Percentiles rank a stretch among this genome's conserved stretches.
phyloP scores from a whole-genome alignment of 2,113 vertebrate species.

The Neolamprologus fasciatus region DNA sequence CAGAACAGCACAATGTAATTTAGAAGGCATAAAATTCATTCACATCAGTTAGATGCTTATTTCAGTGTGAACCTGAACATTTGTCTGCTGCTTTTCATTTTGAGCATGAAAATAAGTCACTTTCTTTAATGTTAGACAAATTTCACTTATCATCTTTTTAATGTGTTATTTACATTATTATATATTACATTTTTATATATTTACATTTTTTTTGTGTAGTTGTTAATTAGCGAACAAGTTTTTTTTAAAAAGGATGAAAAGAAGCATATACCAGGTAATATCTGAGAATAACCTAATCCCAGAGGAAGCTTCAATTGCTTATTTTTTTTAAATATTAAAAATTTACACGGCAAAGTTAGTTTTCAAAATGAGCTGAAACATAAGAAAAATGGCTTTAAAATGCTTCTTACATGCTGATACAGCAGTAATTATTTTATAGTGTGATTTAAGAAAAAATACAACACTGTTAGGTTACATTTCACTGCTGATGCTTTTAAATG shows the following conservation, averaged over 20 bases:
- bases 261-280: neutral
- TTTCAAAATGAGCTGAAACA: neutral
- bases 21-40: neutral
- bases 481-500: neutral
- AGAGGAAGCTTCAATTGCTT: neutral
- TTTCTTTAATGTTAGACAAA: neutral
- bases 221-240: neutral
- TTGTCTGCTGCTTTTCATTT: neutral
- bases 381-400: rapidly evolving
- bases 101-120: neutral
- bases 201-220: neutral
- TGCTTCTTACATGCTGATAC: rapidly evolving
- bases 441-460: rapidly evolving
- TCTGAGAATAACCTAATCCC: neutral
- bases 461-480: neutral
- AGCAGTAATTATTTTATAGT: neutral
- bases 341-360: rapidly evolving
- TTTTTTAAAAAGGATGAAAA: too few relatives aligned
- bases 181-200: neutral
- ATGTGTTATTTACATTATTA: neutral
- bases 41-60: neutral
- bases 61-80: rapidly evolving
- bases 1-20: neutral
- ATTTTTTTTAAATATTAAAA: neutral
- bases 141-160: neutral